phyloP scores from a whole-genome alignment of 2,888 invertebrate species.

The Ophioninae sp. region DNA sequence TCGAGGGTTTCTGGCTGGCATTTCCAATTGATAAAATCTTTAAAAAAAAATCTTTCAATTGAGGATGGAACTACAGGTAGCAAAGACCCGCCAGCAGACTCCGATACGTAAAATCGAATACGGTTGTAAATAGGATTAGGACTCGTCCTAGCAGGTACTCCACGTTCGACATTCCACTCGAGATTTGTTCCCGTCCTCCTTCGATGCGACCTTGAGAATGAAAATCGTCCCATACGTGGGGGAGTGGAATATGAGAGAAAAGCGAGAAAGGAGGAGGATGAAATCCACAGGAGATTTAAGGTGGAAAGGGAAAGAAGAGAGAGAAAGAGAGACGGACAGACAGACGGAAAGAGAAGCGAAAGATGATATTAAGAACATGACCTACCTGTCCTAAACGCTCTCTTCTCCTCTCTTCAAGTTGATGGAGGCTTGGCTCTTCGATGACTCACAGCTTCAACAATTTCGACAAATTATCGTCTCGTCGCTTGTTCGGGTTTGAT shows the following conservation, averaged over 20 bases:
- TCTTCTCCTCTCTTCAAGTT: conserved; percentile 45
- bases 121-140: conserved; percentile 28
- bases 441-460: conserved; percentile 56
- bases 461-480: conserved; percentile 31
- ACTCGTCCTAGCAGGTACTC: conserved; percentile 43
- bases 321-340: conserved; percentile 8
- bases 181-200: conserved; percentile 35
- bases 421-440: conserved; percentile 42
- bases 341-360: conserved; percentile 14
- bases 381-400: conserved; percentile 69
- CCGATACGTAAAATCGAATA: conserved; percentile 2
- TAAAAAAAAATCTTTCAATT: not conserved
- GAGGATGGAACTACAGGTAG: not conserved
- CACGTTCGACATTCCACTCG: conserved; percentile 26
- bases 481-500: conserved; percentile 13
- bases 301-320: conserved; percentile 6
- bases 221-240: conserved; percentile 41
- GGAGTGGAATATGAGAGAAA: conserved; percentile 9
- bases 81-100: conserved; percentile 18
- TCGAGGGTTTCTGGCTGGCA: not conserved
- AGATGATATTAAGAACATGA: conserved; percentile 61
- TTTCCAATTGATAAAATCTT: conserved; percentile 1
- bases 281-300: conserved; percentile 23
- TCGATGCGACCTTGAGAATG: conserved; percentile 61
- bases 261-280: conserved; percentile 14